Conservation (phyloP, 2,888 invertebrate genomes). For the Conops quadrifasciatus region DNA sequence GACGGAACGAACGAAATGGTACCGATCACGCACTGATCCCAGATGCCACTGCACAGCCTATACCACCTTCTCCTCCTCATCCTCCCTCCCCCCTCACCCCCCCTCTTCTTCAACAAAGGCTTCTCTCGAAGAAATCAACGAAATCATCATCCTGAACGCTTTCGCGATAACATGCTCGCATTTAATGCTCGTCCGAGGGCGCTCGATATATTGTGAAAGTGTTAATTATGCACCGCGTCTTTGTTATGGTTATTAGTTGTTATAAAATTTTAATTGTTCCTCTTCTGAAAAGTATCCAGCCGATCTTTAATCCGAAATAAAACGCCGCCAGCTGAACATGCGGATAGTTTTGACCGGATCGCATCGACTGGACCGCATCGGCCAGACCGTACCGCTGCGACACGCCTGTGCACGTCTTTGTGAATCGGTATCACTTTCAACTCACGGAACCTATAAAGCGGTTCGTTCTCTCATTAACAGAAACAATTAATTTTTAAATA, state of each 20-base stretch:
- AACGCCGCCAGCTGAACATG: neutral
- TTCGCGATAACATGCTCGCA: neutral
- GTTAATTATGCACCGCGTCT: slow-evolving; percentile 24
- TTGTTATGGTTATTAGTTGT: slow-evolving; percentile 31
- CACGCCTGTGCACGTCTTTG: too few species aligned
- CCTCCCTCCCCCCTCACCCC: slow-evolving; percentile 13
- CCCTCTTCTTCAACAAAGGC: too few species aligned
- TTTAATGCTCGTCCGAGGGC: neutral
- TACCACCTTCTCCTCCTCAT: neutral
- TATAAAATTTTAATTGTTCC: slow-evolving; percentile 31
- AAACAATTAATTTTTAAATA: too few species aligned
- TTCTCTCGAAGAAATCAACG: too few species aligned
- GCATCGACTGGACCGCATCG: too few species aligned
- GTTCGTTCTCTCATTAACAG: too few species aligned
- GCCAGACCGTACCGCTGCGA: too few species aligned
- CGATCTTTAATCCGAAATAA: slow-evolving; percentile 12
- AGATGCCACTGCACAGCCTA: neutral
- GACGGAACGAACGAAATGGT: neutral
- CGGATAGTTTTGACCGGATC: too few species aligned
- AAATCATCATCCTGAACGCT: neutral
- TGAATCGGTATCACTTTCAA: too few species aligned
- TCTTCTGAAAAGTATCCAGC: slow-evolving; percentile 9
- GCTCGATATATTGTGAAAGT: slow-evolving; percentile 19
- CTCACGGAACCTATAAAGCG: too few species aligned
- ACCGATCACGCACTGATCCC: neutral